Evolutionary conservation across 2,888 invertebrate species (phyloP).

Genomic region (Noctuana brunneofusca): DNA sequence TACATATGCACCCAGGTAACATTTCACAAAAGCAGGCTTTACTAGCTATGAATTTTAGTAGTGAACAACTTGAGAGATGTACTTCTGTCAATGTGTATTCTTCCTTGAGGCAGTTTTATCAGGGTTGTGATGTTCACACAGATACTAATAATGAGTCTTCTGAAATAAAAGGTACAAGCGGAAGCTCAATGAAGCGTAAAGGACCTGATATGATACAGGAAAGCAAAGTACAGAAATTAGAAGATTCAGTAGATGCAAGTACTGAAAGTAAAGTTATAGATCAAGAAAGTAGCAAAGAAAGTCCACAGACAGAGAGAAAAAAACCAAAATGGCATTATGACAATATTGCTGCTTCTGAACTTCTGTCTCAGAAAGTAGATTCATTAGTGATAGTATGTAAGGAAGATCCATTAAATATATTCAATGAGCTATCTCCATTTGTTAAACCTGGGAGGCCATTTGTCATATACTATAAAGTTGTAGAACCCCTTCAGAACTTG

Average conservation of each 20-base stretch:
- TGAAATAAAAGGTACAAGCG: conserved; percentile 49
- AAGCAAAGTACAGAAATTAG: conserved; percentile 59
- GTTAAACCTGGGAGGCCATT: conserved; percentile 92
- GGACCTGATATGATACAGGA: conserved; percentile 46
- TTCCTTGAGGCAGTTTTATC: conserved; percentile 86
- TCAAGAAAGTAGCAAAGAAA: conserved; percentile 34
- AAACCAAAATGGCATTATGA: conserved; percentile 87
- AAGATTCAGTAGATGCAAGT: conserved; percentile 35
- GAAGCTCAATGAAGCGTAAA: conserved; percentile 59
- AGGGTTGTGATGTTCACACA: conserved; percentile 74
- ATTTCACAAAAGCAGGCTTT: conserved; percentile 90
- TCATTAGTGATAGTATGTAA: conserved; percentile 90
- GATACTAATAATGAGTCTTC: conserved; percentile 26
- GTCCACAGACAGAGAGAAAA: conserved; percentile 55
- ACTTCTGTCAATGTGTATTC: conserved; percentile 90
- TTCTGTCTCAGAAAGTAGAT: conserved; percentile 86
- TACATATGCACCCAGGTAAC: conserved; percentile 92
- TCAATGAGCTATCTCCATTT: conserved; percentile 88
- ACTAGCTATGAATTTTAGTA: conserved; percentile 90
- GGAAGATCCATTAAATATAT: conserved; percentile 92
- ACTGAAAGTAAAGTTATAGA: conserved; percentile 34
- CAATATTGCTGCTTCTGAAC: conserved; percentile 85
- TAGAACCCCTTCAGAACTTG: conserved; percentile 93
- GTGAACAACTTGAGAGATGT: conserved; percentile 87
- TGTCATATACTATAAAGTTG: conserved; percentile 90